These are phyloP conservation scores for Fabriciana adippe DNA, from an alignment of 2,888 invertebrate species.

Conservation along the genomic window DNA sequence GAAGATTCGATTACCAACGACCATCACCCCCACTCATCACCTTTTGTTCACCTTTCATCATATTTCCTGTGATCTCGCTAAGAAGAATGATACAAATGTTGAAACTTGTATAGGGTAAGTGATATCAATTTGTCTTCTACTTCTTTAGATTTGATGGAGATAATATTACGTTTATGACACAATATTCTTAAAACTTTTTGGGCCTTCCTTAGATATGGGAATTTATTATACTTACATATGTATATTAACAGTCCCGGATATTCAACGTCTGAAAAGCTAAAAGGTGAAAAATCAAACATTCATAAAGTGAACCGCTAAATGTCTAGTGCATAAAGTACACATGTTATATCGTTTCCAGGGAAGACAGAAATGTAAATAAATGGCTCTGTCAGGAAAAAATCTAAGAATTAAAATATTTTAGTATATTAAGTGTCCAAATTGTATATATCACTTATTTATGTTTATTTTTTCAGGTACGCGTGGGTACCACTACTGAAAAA, in stretches of 20 bases:
- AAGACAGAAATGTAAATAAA: no score
- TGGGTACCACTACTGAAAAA: constrained; percentile 94
- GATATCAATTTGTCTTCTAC: background rate
- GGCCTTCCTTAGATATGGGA: no score
- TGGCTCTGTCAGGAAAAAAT: background rate
- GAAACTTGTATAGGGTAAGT: constrained; percentile 91
- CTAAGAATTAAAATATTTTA: constrained; percentile 2
- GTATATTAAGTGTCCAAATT: background rate
- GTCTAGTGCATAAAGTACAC: no score
- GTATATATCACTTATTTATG: background rate
- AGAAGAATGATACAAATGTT: constrained; percentile 88
- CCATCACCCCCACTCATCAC: constrained; percentile 93
- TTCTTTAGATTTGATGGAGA: background rate
- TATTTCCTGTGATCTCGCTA: constrained; percentile 94
- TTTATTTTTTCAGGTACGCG: constrained; percentile 84
- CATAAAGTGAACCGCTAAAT: no score
- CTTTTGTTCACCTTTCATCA: constrained; percentile 97
- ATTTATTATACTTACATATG: no score
- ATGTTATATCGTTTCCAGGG: no score
- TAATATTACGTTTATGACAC: no score
- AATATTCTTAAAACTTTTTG: no score
- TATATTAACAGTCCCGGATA: no score
- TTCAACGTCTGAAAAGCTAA: no score
- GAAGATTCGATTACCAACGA: constrained; percentile 94
- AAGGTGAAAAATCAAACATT: no score